Percentiles rank a stretch among this genome's conserved stretches.
Evolutionary conservation across 2,888 invertebrate species (phyloP).

Genomic region (Conus canariensis): DNA sequence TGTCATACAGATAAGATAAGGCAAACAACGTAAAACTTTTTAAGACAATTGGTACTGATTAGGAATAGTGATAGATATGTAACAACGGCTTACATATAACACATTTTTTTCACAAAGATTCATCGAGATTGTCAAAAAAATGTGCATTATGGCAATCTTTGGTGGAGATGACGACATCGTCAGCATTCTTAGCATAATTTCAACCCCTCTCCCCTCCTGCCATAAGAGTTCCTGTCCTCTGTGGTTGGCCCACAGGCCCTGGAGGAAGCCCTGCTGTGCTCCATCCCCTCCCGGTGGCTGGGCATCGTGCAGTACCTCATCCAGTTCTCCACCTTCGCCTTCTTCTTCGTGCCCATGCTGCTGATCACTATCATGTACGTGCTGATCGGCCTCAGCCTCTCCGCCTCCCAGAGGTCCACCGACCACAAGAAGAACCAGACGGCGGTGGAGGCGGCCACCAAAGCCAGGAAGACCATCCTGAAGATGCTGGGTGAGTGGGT

Average conservation of each 20-base stretch:
- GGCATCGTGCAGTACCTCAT: conserved; percentile 80
- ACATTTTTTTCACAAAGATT: no score
- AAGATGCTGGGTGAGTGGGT: conserved; percentile 73
- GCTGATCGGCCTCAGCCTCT: conserved; percentile 72
- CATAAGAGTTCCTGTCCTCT: no score
- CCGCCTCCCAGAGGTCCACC: conserved; percentile 50
- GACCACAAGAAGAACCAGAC: conserved; percentile 53
- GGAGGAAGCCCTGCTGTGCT: conserved; percentile 71
- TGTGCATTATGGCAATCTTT: no score
- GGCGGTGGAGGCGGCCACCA: conserved; percentile 49
- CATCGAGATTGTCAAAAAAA: no score
- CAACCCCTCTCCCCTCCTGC: no score
- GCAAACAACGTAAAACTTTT: no score
- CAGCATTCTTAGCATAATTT: no score
- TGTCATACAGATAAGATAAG: no score
- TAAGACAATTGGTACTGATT: no score
- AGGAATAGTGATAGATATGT: no score
- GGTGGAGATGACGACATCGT: no score
- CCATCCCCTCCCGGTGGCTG: conserved; percentile 65
- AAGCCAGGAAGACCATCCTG: conserved; percentile 66
- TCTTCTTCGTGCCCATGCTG: conserved; percentile 88
- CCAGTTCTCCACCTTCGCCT: conserved; percentile 89
- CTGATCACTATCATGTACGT: conserved; percentile 88
- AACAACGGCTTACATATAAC: no score
- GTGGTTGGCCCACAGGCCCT: conserved; percentile 47